A percentile compares a stretch with the other conserved stretches of the same genome.
Conservation (phyloP, 35 echinoderm and acorn worm species). For the Ophiothrix spiculata region DNA sequence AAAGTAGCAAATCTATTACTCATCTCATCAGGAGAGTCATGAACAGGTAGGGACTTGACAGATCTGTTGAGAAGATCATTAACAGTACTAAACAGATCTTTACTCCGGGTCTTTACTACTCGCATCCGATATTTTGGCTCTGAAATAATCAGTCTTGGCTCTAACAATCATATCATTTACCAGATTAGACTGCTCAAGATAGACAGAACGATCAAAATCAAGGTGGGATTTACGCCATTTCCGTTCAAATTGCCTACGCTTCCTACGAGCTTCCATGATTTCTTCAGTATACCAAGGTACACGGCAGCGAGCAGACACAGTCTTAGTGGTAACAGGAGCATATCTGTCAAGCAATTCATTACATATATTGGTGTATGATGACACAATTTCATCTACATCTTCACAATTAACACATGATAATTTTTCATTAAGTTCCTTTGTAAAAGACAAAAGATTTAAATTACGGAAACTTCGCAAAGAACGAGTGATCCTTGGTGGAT, state of each 20-base stretch:
- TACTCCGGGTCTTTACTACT: neutral
- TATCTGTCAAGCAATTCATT: neutral
- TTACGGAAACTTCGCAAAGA: neutral
- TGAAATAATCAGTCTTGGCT: neutral
- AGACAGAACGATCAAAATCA: neutral
- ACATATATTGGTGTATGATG: neutral
- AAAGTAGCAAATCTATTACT: neutral
- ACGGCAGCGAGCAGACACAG: neutral
- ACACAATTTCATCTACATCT: neutral
- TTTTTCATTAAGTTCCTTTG: neutral
- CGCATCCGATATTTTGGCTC: neutral
- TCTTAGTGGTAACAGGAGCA: neutral
- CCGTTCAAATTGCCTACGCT: constrained; percentile 12
- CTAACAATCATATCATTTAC: neutral
- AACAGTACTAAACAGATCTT: neutral
- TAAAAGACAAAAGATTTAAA: neutral
- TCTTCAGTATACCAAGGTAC: constrained; percentile 14
- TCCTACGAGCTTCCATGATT: constrained; percentile 9
- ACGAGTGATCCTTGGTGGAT: neutral
- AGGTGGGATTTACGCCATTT: constrained; percentile 17
- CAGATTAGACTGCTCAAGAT: neutral
- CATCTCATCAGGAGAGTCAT: neutral
- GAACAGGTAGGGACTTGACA: neutral
- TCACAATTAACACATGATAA: neutral
- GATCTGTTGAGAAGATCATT: neutral